Conservation (phyloP, 2,888 invertebrate species). For the Tyria jacobaeae region DNA sequence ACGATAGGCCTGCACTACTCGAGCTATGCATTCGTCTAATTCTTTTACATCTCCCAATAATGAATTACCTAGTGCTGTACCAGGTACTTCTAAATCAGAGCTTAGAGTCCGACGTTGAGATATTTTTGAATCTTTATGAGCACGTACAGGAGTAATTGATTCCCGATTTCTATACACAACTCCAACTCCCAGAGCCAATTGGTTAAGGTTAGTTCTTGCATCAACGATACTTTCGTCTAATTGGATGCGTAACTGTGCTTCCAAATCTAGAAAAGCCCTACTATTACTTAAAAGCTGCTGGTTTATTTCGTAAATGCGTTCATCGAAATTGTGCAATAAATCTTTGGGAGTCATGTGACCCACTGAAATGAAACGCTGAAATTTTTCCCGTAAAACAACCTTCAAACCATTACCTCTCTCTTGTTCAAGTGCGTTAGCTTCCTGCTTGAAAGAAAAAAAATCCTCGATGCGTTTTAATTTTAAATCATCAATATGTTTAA, state of each 20-base stretch:
- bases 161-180: conserved; percentile 37
- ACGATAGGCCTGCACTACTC: conserved; percentile 65
- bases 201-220: conserved; percentile 65
- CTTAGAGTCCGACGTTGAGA: conserved; percentile 45
- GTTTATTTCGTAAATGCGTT: conserved; percentile 71
- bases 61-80: conserved; percentile 29
- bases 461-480: conserved; percentile 55
- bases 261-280: conserved; percentile 69
- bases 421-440: conserved; percentile 64
- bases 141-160: conserved; percentile 49
- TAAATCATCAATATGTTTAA: conserved; percentile 55
- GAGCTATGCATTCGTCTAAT: conserved; percentile 57
- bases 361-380: conserved; percentile 63
- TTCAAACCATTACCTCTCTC: conserved; percentile 68
- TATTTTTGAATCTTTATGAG: conserved; percentile 40
- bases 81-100: conserved; percentile 29
- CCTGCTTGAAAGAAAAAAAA: conserved; percentile 61
- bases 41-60: conserved; percentile 51
- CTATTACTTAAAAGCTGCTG: conserved; percentile 75
- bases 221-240: conserved; percentile 59
- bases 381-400: conserved; percentile 64
- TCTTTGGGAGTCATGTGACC: conserved; percentile 68
- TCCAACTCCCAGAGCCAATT: conserved; percentile 59
- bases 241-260: conserved; percentile 63
- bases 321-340: conserved; percentile 73